These are phyloP conservation scores for Drosophila bipectinata DNA, from an alignment of 1,140 invertebrate species.

Conservation along the genomic window DNA sequence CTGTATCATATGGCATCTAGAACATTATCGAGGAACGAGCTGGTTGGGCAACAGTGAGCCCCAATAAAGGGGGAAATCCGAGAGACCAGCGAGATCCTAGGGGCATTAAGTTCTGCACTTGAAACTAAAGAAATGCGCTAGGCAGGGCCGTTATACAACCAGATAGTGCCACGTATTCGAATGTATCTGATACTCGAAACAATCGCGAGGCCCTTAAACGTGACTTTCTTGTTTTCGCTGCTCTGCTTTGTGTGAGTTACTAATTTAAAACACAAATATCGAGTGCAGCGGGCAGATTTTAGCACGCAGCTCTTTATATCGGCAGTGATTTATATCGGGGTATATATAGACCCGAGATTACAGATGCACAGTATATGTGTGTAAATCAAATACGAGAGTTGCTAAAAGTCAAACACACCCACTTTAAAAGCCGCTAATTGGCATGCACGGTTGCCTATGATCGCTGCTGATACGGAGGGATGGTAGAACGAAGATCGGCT, in stretches of 20 bases:
- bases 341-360: constrained; percentile 20
- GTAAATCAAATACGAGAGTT: constrained; percentile 30
- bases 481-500: not conserved
- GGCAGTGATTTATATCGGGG: constrained; percentile 40
- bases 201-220: constrained; percentile 24
- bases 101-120: not conserved
- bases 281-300: constrained; percentile 22
- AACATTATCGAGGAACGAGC: constrained; percentile 29
- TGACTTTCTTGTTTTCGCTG: constrained; percentile 22
- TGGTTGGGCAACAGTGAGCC: constrained; percentile 8
- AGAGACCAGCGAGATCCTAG: not conserved
- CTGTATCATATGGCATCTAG: constrained; percentile 48
- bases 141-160: not conserved
- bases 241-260: constrained; percentile 6
- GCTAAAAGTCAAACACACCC: constrained; percentile 46
- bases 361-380: constrained; percentile 6
- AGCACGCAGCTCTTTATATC: constrained; percentile 24
- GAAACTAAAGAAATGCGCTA: not conserved
- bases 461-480: not conserved
- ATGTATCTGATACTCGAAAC: constrained; percentile 5
- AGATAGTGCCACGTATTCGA: constrained; percentile 4
- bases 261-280: constrained; percentile 48
- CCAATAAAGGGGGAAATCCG: not conserved
- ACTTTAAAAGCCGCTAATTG: constrained; percentile 55
- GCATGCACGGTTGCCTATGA: constrained; percentile 49